These are phyloP conservation scores for Anniella stebbinsi DNA, from an alignment of 2,797 vertebrate genomes.

Conservation along the genomic window DNA sequence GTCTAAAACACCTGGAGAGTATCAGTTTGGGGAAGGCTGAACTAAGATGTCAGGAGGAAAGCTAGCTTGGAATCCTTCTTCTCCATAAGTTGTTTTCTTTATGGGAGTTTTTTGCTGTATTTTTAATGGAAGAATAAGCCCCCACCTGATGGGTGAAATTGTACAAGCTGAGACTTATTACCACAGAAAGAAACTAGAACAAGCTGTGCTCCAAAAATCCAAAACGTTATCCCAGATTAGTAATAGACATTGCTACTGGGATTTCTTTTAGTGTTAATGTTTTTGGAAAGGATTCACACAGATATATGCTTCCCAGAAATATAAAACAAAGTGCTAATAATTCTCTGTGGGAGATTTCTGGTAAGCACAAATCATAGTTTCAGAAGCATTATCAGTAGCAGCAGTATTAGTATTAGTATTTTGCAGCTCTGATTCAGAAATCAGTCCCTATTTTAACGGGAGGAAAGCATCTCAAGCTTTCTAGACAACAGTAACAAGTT, in stretches of 20 bases:
- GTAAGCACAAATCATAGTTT: conserved; percentile 38
- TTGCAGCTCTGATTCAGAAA: not conserved
- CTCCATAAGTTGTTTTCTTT: not conserved
- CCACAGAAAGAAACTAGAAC: not conserved
- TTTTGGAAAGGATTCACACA: conserved; percentile 25
- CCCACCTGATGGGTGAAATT: not conserved
- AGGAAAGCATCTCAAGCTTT: not conserved
- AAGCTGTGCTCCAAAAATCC: not conserved
- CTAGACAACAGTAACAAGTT: not conserved
- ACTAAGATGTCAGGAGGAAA: too few relatives aligned
- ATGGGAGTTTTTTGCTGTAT: not conserved
- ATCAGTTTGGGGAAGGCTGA: too few relatives aligned
- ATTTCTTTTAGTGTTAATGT: not conserved
- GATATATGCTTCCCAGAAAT: conserved; percentile 33
- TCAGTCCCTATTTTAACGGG: not conserved
- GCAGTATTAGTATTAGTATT: too few relatives aligned
- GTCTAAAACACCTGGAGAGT: too few relatives aligned
- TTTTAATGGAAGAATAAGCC: not conserved
- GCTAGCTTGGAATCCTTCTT: not conserved
- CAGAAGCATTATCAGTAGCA: conserved; percentile 14
- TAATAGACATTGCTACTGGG: not conserved
- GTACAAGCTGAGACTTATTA: not conserved
- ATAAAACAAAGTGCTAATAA: not conserved
- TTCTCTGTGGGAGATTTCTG: conserved; percentile 34
- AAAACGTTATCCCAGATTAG: not conserved